These are phyloP conservation scores for Drosophila oshimai DNA, from an alignment of 1,140 invertebrate genomes.

Conservation along the genomic window DNA sequence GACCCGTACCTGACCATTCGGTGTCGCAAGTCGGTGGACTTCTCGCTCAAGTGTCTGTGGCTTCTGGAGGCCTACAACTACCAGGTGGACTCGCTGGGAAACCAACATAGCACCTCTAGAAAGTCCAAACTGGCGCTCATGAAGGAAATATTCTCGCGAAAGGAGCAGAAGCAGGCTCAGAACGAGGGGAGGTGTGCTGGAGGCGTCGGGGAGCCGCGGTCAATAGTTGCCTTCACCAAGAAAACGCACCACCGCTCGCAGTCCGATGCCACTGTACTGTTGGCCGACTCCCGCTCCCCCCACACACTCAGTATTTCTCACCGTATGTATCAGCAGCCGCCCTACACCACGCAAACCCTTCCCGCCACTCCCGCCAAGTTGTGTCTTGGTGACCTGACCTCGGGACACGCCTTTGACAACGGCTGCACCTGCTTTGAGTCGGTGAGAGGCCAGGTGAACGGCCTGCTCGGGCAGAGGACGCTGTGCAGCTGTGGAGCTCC, in stretches of 20 bases:
- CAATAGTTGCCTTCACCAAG: conserved; percentile 57
- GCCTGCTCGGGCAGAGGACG: conserved; percentile 88
- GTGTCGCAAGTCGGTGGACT: conserved; percentile 96
- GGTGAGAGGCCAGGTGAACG: conserved; percentile 88
- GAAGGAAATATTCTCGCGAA: conserved; percentile 80
- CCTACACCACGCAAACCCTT: conserved; percentile 72
- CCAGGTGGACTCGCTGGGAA: conserved; percentile 64
- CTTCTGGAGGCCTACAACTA: conserved; percentile 93
- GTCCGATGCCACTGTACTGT: conserved; percentile 92
- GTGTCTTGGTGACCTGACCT: conserved; percentile 94
- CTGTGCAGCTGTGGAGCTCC: conserved; percentile 91
- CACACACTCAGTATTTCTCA: conserved; percentile 71
- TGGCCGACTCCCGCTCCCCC: conserved; percentile 66
- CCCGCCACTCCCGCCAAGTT: conserved; percentile 84
- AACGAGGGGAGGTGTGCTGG: neutral
- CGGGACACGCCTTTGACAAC: conserved; percentile 97
- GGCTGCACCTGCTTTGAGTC: conserved; percentile 92
- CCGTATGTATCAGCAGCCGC: conserved; percentile 82
- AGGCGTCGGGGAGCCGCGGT: conserved; percentile 6
- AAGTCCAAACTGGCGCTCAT: conserved; percentile 83
- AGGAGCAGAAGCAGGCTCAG: conserved; percentile 61
- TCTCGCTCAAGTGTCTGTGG: conserved; percentile 97
- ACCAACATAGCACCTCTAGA: conserved; percentile 35
- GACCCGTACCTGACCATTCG: conserved; percentile 98
- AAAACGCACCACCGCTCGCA: conserved; percentile 89